Evolutionary conservation across 2,888 invertebrate species (phyloP).

Genomic region (Lampropteryx suffumata): DNA sequence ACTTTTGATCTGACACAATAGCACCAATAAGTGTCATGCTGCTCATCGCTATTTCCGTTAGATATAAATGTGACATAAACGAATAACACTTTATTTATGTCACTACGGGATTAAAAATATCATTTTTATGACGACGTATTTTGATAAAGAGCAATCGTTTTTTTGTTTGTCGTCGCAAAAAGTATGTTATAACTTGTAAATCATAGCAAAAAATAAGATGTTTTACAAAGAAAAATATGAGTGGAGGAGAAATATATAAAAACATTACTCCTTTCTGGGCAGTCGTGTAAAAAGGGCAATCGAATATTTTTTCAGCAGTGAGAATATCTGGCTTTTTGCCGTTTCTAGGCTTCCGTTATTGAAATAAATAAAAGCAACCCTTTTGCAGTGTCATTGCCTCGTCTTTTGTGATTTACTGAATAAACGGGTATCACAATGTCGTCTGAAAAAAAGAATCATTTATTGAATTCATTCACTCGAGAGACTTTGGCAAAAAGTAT

Average conservation of each 20-base stretch:
- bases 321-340: background rate
- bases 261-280: too few species aligned
- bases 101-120: background rate
- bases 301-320: too few species aligned
- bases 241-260: too few species aligned
- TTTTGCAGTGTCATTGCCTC: conserved; percentile 17
- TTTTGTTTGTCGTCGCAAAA: too few species aligned
- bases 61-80: conserved; percentile 15
- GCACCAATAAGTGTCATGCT: conserved; percentile 15
- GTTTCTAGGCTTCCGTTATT: conserved; percentile 2
- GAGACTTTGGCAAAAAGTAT: conserved; percentile 15
- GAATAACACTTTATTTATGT: conserved; percentile 9
- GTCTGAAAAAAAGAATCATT: conserved; percentile 10
- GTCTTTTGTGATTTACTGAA: conserved; percentile 14
- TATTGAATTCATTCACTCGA: conserved; percentile 25
- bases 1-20: conserved; percentile 12
- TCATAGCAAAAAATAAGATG: too few species aligned
- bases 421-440: conserved; percentile 16
- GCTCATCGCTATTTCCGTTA: conserved; percentile 13
- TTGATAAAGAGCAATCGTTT: too few species aligned
- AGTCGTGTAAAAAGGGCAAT: too few species aligned
- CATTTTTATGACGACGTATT: background rate
- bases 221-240: too few species aligned
- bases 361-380: conserved; percentile 25
- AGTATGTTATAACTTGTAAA: too few species aligned